Percentiles rank a stretch among this genome's conserved stretches.
phyloP scores from a whole-genome alignment of 1,140 invertebrate species.

The Papilio machaon region DNA sequence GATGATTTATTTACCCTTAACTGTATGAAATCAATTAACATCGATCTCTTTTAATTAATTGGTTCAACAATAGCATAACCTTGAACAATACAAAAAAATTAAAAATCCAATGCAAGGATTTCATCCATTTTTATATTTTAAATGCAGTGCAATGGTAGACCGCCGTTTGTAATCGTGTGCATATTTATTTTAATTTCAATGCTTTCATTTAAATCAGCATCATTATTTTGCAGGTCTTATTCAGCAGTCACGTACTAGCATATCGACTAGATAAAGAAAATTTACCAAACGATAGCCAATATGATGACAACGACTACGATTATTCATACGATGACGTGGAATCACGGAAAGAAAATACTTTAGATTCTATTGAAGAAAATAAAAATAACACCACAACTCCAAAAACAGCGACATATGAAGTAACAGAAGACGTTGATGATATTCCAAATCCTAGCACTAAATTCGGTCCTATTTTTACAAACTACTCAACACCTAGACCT shows the following conservation, averaged over 20 bases:
- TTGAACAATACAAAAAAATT: too few relatives aligned
- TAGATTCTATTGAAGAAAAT: neutral
- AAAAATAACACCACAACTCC: neutral
- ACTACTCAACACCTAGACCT: slow-evolving; percentile 50
- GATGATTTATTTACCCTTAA: too few relatives aligned
- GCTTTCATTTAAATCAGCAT: neutral
- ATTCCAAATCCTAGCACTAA: slow-evolving; percentile 53
- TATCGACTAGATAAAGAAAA: neutral
- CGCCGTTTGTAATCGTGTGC: too few relatives aligned
- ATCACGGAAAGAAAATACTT: neutral
- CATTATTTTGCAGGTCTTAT: neutral
- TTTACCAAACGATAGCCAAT: neutral
- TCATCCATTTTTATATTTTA: too few relatives aligned
- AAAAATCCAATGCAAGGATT: too few relatives aligned
- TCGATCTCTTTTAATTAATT: too few relatives aligned
- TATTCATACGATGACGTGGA: neutral
- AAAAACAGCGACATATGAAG: slow-evolving; percentile 52
- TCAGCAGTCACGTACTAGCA: neutral
- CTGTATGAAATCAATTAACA: too few relatives aligned
- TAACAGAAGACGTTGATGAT: slow-evolving; percentile 61
- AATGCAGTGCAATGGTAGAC: too few relatives aligned
- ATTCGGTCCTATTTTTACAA: slow-evolving; percentile 50
- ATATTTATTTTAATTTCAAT: too few relatives aligned
- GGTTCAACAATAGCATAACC: too few relatives aligned
- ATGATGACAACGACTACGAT: slow-evolving; percentile 4